phyloP scores from a whole-genome alignment of 2,797 vertebrate genomes.

The Cetoscarus ocellatus region DNA sequence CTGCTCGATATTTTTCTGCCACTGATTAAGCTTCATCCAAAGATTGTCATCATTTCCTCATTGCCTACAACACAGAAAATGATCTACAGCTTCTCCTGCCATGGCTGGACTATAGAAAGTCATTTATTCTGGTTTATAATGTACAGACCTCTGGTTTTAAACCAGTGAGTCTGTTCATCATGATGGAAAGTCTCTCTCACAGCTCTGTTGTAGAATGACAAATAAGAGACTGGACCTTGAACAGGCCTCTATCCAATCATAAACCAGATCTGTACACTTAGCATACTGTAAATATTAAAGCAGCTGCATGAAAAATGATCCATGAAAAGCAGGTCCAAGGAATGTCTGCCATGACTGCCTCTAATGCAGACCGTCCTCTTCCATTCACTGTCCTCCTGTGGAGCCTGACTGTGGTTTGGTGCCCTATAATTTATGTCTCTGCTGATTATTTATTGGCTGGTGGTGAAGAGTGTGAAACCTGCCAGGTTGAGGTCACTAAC shows the following conservation, averaged over 20 bases:
- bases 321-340: neutral
- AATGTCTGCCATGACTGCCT: neutral
- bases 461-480: conserved; percentile 9
- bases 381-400: neutral
- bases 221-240: too few species aligned
- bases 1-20: too few species aligned
- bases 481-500: conserved; percentile 3
- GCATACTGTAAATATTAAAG: neutral
- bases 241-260: too few species aligned
- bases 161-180: too few species aligned
- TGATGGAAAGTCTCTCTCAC: too few species aligned
- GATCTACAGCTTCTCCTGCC: too few species aligned
- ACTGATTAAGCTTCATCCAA: too few species aligned
- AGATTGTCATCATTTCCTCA: too few species aligned
- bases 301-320: conserved; percentile 12
- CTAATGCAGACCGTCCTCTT: conserved; percentile 20
- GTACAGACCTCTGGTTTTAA: neutral
- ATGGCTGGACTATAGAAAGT: too few species aligned
- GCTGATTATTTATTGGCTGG: conserved; percentile 18
- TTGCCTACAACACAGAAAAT: too few species aligned
- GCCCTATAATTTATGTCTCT: conserved; percentile 15
- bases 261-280: neutral
- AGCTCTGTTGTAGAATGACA: too few species aligned
- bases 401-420: neutral
- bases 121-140: too few species aligned